Conservation (phyloP, 2,888 invertebrate species). For the Sesia bembeciformis region DNA sequence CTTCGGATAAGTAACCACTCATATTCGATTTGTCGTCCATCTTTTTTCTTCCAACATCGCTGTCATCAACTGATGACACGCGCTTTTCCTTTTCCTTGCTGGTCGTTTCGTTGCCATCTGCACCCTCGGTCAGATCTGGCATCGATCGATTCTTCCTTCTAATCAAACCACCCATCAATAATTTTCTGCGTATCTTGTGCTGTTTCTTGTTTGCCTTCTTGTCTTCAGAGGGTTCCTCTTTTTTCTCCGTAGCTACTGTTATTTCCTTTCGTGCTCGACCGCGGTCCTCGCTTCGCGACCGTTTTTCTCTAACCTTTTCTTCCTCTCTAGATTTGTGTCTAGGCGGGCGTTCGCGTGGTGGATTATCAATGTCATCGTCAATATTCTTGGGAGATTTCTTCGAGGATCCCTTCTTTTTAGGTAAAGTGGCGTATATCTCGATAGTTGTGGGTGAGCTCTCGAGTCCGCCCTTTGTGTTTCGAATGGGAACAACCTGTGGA, state of each 20-base stretch:
- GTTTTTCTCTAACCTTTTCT: constrained; percentile 82
- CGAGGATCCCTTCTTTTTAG: constrained; percentile 85
- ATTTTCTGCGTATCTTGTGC: constrained; percentile 90
- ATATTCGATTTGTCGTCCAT: constrained; percentile 75
- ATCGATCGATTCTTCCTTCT: constrained; percentile 91
- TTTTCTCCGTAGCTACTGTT: constrained; percentile 78
- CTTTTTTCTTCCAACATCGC: constrained; percentile 79
- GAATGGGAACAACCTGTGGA: constrained; percentile 78
- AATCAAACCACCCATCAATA: constrained; percentile 92
- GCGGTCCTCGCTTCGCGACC: constrained; percentile 89
- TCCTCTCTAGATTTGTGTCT: constrained; percentile 81
- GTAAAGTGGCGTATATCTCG: constrained; percentile 92
- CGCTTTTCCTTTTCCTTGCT: constrained; percentile 52
- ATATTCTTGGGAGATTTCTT: constrained; percentile 79
- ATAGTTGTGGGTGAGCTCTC: constrained; percentile 86
- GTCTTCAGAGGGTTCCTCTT: constrained; percentile 78
- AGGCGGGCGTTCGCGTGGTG: constrained; percentile 81
- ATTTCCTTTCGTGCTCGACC: constrained; percentile 84
- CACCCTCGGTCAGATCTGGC: constrained; percentile 92
- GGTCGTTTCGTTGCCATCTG: constrained; percentile 64
- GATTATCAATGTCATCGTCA: constrained; percentile 83
- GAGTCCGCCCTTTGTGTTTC: constrained; percentile 81
- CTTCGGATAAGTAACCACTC: constrained; percentile 90
- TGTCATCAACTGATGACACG: constrained; percentile 81
- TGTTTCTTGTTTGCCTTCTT: constrained; percentile 88